Conservation (phyloP, 2,888 invertebrate genomes). For the Dynastes maya region DNA sequence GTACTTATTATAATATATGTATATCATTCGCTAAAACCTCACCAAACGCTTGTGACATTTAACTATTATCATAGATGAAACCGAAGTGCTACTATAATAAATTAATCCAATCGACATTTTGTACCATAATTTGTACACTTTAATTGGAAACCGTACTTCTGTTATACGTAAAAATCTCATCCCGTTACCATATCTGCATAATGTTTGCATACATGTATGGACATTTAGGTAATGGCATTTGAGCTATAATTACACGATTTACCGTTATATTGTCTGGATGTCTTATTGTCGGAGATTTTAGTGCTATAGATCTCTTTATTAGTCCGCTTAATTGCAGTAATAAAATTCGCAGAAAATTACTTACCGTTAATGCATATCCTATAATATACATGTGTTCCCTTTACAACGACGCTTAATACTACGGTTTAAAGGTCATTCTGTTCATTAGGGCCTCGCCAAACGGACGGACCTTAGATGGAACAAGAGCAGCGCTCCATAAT, state of each 20-base stretch:
- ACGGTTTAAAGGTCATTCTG: slow-evolving; percentile 27
- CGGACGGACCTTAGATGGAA: slow-evolving; percentile 14
- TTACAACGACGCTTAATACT: slow-evolving; percentile 16
- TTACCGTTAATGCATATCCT: slow-evolving; percentile 33
- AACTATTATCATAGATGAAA: too few species aligned
- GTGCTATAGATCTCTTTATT: slow-evolving; percentile 18
- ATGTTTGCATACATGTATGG: too few species aligned
- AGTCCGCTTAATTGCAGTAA: slow-evolving; percentile 22
- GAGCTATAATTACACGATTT: slow-evolving; percentile 12
- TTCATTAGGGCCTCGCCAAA: slow-evolving; percentile 17
- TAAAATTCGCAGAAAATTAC: slow-evolving; percentile 35
- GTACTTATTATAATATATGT: too few species aligned
- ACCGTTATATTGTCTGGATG: slow-evolving; percentile 23
- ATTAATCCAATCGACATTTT: too few species aligned
- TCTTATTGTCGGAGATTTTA: slow-evolving; percentile 15
- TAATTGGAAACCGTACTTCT: too few species aligned
- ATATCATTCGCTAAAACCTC: too few species aligned
- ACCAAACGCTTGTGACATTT: too few species aligned
- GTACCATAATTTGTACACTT: too few species aligned
- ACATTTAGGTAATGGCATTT: not conserved
- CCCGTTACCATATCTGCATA: too few species aligned
- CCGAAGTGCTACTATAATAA: too few species aligned
- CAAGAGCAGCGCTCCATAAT: slow-evolving; percentile 12
- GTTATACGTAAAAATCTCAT: too few species aligned
- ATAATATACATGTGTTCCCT: slow-evolving; percentile 28